Evolutionary conservation across 1,140 invertebrate genomes (phyloP), one percentile per base, ranked within the genome.

Genomic region (Galleria mellonella): DNA sequence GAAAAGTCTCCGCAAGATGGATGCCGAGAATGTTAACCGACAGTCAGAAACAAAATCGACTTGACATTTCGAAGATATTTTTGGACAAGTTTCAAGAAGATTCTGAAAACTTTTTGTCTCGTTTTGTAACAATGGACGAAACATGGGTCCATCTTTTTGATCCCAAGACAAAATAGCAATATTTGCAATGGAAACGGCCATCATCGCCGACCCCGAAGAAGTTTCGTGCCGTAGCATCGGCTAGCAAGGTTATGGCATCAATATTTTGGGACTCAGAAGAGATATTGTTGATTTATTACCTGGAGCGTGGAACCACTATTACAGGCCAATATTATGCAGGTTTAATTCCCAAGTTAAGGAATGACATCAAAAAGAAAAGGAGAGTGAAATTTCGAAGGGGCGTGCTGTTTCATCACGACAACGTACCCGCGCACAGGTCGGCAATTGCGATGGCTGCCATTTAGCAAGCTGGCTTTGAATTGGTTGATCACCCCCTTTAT

Each of bases 251-350:
- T 17, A 51, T 62, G 53, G 57, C 33, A 5, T 38, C 43, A 33
- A 43, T 59, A 58, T 69, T 55, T 40, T 68, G 47, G 68, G 63
- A 83, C 60, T 31, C 30, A 14, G 40, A 58, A 41, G 65, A 62
- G 23, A 36, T 32, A 23, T 23, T 23, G n/a, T n/a, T n/a, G n/a
- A n/a, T n/a, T n/a, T n/a, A n/a, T n/a, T n/a, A n/a, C n/a, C n/a
- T n/a, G n/a, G n/a, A n/a, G n/a, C n/a, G n/a, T n/a, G n/a, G n/a
- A n/a, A n/a, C n/a, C n/a, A n/a, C n/a, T n/a, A n/a, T n/a, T n/a
- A n/a, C n/a, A n/a, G n/a, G n/a, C n/a, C n/a, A n/a, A n/a, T n/a
- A n/a, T n/a, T n/a, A n/a, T n/a, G n/a, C n/a, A n/a, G n/a, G n/a
- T n/a, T n/a, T n/a, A 42, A 15, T 42, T 1, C 15, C 32, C 8